Percentiles rank a stretch among this genome's conserved stretches.
Conservation (phyloP, 2,113 vertebrate species). For the Gnathonemus longibarbis region DNA sequence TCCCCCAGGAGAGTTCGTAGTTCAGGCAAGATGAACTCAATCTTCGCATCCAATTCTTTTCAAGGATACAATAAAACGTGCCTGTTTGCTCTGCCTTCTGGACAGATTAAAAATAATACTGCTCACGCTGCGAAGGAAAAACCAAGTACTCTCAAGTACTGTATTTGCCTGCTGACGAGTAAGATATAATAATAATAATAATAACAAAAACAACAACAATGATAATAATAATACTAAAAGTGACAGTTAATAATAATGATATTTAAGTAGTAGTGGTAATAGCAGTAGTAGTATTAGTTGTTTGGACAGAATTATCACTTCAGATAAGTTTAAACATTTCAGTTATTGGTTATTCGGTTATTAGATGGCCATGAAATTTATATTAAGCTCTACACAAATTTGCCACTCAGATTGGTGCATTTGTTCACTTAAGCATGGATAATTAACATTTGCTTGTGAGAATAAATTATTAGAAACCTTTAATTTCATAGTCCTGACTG, state of each 20-base stretch:
- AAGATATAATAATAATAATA: neutral
- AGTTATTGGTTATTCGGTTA: neutral
- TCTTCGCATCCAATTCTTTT: slow-evolving; percentile 67
- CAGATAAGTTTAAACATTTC: neutral
- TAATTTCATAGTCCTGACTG: neutral
- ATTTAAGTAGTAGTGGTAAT: neutral
- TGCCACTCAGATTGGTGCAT: neutral
- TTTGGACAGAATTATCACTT: neutral
- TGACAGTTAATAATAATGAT: no score
- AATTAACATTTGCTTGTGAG: neutral
- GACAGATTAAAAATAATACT: slow-evolving; percentile 14
- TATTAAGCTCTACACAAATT: neutral
- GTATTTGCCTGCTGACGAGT: neutral
- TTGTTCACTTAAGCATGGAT: neutral
- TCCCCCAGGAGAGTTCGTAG: slow-evolving; percentile 53
- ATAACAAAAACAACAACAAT: no score
- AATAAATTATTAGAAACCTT: neutral
- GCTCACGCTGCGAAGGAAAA: neutral
- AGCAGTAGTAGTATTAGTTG: neutral
- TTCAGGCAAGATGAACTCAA: slow-evolving; percentile 66
- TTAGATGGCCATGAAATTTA: neutral
- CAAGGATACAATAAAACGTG: slow-evolving; percentile 47
- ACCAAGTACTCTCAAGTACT: neutral
- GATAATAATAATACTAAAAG: neutral
- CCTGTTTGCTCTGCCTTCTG: slow-evolving; percentile 15